Percentiles rank a stretch among this genome's conserved stretches.
phyloP scores from a whole-genome alignment of 2,113 vertebrate genomes.

The Monopterus albus region DNA sequence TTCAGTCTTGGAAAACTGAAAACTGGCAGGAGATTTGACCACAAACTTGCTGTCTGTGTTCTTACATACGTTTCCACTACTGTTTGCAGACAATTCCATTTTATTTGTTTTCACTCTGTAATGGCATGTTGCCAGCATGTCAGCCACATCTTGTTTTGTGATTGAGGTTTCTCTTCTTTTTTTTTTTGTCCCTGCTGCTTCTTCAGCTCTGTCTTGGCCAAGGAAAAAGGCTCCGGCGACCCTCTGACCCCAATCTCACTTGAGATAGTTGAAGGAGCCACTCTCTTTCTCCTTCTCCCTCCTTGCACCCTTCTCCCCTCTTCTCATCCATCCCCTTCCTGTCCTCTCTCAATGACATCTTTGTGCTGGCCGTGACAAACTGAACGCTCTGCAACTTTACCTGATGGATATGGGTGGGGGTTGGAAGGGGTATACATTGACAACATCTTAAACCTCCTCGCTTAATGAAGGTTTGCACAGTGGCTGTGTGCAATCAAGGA shows the following conservation, averaged over 20 bases:
- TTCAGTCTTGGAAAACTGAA: constrained; percentile 22
- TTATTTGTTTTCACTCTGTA: constrained; percentile 76
- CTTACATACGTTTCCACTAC: constrained; percentile 38
- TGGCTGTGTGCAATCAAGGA: no score
- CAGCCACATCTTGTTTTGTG: constrained; percentile 67
- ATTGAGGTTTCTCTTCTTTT: constrained; percentile 39
- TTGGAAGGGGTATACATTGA: neutral
- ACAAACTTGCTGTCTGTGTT: constrained; percentile 32
- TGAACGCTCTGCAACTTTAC: constrained; percentile 64
- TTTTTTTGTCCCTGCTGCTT: constrained; percentile 30
- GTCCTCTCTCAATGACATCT: constrained; percentile 68
- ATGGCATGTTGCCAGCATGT: constrained; percentile 67
- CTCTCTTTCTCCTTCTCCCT: constrained; percentile 15
- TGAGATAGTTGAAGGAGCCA: constrained; percentile 79
- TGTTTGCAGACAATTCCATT: constrained; percentile 65
- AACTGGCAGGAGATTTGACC: constrained; percentile 38
- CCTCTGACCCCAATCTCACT: constrained; percentile 81
- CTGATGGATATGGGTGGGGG: constrained; percentile 13
- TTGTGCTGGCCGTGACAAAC: constrained; percentile 65
- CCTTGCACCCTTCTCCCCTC: neutral
- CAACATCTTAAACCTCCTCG: no score
- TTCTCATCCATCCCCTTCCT: constrained; percentile 16
- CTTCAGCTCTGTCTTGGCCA: constrained; percentile 52
- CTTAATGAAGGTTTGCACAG: no score
- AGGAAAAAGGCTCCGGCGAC: constrained; percentile 73